Percentiles rank a stretch among this genome's conserved stretches.
Evolutionary conservation across 1,140 invertebrate species (phyloP).

Genomic region (Oscheius sp.): DNA sequence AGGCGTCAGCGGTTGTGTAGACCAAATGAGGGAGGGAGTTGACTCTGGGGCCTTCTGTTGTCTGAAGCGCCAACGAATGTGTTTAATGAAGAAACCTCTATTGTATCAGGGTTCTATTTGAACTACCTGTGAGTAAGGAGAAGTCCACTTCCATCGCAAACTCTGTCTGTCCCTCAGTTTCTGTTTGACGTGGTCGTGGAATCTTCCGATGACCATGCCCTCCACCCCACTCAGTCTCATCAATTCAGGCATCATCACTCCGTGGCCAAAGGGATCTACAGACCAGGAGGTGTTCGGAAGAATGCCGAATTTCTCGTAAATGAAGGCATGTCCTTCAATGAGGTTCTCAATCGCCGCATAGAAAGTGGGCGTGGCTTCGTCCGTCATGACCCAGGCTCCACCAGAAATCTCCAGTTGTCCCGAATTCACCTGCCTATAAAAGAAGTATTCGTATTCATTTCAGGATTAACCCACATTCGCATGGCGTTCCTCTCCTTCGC

Average conservation of each 20-base stretch:
- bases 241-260: constrained; percentile 42
- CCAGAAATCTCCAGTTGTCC: constrained; percentile 43
- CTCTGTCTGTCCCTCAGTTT: constrained; percentile 11
- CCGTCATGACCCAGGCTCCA: constrained; percentile 48
- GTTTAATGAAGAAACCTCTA: constrained; percentile 29
- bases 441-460: background rate
- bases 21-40: constrained; percentile 29
- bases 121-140: constrained; percentile 10
- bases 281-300: constrained; percentile 40
- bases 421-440: constrained; percentile 25
- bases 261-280: constrained; percentile 48
- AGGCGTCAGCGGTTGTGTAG: constrained; percentile 13
- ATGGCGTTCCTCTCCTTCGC: constrained; percentile 11
- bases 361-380: constrained; percentile 48
- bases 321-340: constrained; percentile 41
- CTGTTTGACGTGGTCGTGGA: constrained; percentile 43
- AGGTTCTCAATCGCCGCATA: constrained; percentile 46
- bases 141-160: constrained; percentile 38
- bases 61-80: constrained; percentile 20
- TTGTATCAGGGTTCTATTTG: too few species aligned
- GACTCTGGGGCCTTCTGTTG: constrained; percentile 13
- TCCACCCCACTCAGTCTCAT: constrained; percentile 33
- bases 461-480: constrained; percentile 1
- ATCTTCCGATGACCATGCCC: constrained; percentile 40
- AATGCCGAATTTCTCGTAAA: constrained; percentile 30